A percentile compares a stretch with the other conserved stretches of the same genome.
These are phyloP conservation scores for Drosophila neutralis DNA, from an alignment of 2,888 invertebrate species.

Conservation along the genomic window DNA sequence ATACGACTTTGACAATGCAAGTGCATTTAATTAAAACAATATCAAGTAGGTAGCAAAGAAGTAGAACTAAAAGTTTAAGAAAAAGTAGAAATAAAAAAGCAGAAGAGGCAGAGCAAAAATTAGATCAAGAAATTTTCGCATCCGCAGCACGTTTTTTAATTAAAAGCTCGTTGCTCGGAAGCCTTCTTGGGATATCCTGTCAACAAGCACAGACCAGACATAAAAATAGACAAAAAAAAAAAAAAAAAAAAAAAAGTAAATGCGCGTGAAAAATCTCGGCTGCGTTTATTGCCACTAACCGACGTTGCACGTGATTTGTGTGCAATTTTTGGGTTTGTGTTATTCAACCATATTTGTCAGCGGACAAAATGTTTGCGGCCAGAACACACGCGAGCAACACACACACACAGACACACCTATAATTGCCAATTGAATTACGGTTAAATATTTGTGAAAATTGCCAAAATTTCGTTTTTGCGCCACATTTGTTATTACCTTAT, in stretches of 20 bases:
- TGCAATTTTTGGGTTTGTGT: constrained; percentile 49
- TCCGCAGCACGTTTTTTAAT: constrained; percentile 81
- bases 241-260: background rate
- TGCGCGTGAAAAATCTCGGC: constrained; percentile 54
- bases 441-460: constrained; percentile 60
- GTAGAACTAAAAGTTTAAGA: background rate
- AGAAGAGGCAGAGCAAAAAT: constrained; percentile 5
- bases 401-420: constrained; percentile 18
- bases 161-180: constrained; percentile 72
- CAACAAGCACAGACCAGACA: constrained; percentile 35
- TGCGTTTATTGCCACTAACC: constrained; percentile 67
- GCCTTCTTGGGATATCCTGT: constrained; percentile 46
- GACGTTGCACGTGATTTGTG: constrained; percentile 69
- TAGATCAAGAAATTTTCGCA: constrained; percentile 43
- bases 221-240: background rate
- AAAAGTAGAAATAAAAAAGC: background rate
- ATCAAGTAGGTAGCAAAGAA: constrained; percentile 27
- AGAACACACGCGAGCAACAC: constrained; percentile 19
- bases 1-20: constrained; percentile 28
- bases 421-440: constrained; percentile 65
- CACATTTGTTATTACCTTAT: background rate
- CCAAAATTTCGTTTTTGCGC: constrained; percentile 29
- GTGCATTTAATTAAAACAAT: constrained; percentile 46
- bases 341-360: constrained; percentile 32
- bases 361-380: constrained; percentile 39